Evolutionary conservation across 2,888 invertebrate species (phyloP), one percentile per base, ranked within the genome.

Genomic region (Macrophya alboannulata): DNA sequence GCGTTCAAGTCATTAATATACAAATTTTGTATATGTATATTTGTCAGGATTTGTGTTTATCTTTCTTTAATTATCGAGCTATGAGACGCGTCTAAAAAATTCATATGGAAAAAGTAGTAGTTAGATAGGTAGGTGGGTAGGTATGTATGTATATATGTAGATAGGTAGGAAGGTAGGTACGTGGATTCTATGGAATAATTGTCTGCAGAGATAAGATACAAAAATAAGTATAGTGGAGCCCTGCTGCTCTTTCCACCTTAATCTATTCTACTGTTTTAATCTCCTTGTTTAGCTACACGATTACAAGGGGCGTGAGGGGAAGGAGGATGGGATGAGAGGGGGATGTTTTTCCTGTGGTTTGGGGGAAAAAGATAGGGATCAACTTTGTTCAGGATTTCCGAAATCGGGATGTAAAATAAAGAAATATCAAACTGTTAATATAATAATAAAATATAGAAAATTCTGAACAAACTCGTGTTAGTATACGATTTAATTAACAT

Each of bases 221-320:
- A 90, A 90, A 90, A 90, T 89, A 89, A 89, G 87, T 87, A 86
- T 86, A 85, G 87, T 88, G 86, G 87, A 83, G 87, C 76, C 85
- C 83, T 84, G 84, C 81, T 84, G 83, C 65, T 86, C 72, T 62
- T 65, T 84, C 62, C 25, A 68, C 71, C 71, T 79, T 68, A 71
- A 85, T 85, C 68, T 85, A 85, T 48, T 31, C 82, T 85, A 85
- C 82, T 71, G 81, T 48, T 85, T 25, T 59, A 43, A 31, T 76
- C 31, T 48, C 43, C 59, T 62, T 62, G 40, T 62, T 59, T 43
- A 45, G 15, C 72, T 85, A 85, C 59, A 71, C 81, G 79, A 51
- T 82, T 85, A 79, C 71, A 68, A 79, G 77, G 77, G 55, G 15
- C 17, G 76, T 15, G 10, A 15, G 48, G 21, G 25, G 15, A 48